These are phyloP conservation scores for Drosophila albomicans DNA, from an alignment of 1,140 invertebrate species.

Conservation along the genomic window DNA sequence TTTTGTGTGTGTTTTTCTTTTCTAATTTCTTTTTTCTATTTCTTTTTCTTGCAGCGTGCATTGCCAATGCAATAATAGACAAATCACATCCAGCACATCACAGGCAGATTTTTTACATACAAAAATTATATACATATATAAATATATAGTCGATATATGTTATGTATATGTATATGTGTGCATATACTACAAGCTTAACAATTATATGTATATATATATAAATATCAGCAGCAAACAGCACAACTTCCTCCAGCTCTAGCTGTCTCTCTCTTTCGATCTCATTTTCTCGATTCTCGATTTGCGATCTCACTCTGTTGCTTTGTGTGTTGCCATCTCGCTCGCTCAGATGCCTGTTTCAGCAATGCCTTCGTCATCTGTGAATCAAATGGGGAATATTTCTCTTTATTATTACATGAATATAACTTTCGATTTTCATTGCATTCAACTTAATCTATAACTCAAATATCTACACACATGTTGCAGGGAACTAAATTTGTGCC, in stretches of 20 bases:
- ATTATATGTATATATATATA: slow-evolving; percentile 38
- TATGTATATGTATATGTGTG: slow-evolving; percentile 11
- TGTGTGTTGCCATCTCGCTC: slow-evolving; percentile 7
- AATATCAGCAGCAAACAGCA: slow-evolving; percentile 48
- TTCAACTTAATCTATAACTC: neutral
- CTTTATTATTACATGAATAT: slow-evolving; percentile 3
- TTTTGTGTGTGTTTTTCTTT: neutral
- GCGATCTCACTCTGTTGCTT: neutral
- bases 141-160: slow-evolving; percentile 17
- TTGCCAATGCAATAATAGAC: slow-evolving; percentile 65
- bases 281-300: neutral
- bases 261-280: neutral
- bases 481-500: neutral
- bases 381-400: slow-evolving; percentile 42
- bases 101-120: slow-evolving; percentile 72
- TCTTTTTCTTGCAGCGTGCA: slow-evolving; percentile 39
- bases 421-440: neutral
- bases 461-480: neutral
- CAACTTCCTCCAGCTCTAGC: neutral
- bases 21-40: neutral
- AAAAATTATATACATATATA: slow-evolving; percentile 29
- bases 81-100: slow-evolving; percentile 82
- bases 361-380: slow-evolving; percentile 96
- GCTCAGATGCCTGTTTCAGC: slow-evolving; percentile 95
- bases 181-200: slow-evolving; percentile 32